Conservation (phyloP, 2,797 vertebrate genomes). For the Mastacembelus armatus region DNA sequence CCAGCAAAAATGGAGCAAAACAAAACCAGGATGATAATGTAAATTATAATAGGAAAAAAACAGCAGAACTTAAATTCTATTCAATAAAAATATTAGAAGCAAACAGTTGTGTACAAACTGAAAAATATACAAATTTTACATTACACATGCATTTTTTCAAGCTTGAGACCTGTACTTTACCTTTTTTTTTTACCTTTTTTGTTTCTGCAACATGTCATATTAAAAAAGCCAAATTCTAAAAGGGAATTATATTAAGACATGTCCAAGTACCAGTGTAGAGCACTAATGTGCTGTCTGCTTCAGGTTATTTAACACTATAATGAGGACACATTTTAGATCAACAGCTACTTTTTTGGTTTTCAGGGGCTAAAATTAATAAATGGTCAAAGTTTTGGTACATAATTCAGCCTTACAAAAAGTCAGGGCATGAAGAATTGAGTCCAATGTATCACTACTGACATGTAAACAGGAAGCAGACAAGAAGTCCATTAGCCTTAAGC, state of each 20-base stretch:
- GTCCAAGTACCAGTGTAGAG: conserved; percentile 75
- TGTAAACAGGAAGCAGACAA: conserved; percentile 67
- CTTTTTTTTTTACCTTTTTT: conserved; percentile 47
- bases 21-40: conserved; percentile 53
- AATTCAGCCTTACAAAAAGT: conserved; percentile 46
- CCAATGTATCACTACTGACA: conserved; percentile 57
- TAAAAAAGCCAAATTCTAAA: conserved; percentile 49
- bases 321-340: conserved; percentile 48
- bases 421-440: conserved; percentile 13
- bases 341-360: conserved; percentile 61
- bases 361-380: conserved; percentile 48
- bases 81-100: conserved; percentile 52
- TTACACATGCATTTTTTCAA: conserved; percentile 69
- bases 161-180: conserved; percentile 58
- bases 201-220: conserved; percentile 45
- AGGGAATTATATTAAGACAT: conserved; percentile 53
- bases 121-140: conserved; percentile 61
- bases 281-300: conserved; percentile 45
- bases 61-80: conserved; percentile 75
- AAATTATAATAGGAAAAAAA: conserved; percentile 61
- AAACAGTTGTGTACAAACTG: conserved; percentile 46
- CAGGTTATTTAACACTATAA: conserved; percentile 34
- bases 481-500: conserved; percentile 55
- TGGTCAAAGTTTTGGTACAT: conserved; percentile 60
- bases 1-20: conserved; percentile 63